These are phyloP conservation scores for Sternarchorhynchus goeldii DNA, from an alignment of 2,797 vertebrate species.

Conservation along the genomic window DNA sequence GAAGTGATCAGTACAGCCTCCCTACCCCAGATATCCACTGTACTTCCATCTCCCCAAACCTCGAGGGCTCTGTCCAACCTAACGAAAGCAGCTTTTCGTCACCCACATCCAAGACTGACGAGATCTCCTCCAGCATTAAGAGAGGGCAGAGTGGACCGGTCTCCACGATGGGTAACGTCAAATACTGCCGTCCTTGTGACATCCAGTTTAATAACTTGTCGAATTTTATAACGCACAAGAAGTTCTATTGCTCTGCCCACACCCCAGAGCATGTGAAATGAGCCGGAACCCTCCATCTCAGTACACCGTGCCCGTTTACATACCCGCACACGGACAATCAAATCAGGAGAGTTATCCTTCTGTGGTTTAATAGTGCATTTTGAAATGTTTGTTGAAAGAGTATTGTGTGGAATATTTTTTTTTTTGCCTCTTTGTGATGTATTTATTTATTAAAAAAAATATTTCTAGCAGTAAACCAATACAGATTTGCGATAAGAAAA, in stretches of 20 bases:
- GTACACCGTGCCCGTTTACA: slow-evolving; percentile 60
- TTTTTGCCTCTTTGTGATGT: slow-evolving; percentile 45
- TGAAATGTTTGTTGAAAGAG: slow-evolving; percentile 45
- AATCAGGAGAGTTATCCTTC: slow-evolving; percentile 73
- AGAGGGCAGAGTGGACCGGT: slow-evolving; percentile 77
- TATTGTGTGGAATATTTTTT: slow-evolving; percentile 54
- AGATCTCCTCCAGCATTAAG: slow-evolving; percentile 78
- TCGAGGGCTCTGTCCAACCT: slow-evolving; percentile 73
- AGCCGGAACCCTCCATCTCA: slow-evolving; percentile 15
- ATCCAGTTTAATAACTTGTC: slow-evolving; percentile 91
- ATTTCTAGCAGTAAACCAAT: slow-evolving; percentile 75
- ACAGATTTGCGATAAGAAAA: slow-evolving; percentile 72
- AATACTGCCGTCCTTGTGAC: slow-evolving; percentile 87
- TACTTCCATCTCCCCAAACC: slow-evolving; percentile 74
- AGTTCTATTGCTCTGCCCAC: slow-evolving; percentile 90
- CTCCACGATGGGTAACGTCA: slow-evolving; percentile 76
- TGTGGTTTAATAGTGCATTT: slow-evolving; percentile 71
- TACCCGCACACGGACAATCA: slow-evolving; percentile 80
- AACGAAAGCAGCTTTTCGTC: slow-evolving; percentile 79
- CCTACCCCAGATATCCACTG: slow-evolving; percentile 75
- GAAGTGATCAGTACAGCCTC: slow-evolving; percentile 74
- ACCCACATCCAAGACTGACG: slow-evolving; percentile 73
- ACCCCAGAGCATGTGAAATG: slow-evolving; percentile 88
- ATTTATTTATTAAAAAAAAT: slow-evolving; percentile 54
- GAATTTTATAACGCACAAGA: slow-evolving; percentile 94